Base-by-base conservation (phyloP, 2,888 invertebrate species). In the Xestia xanthographa region DNA sequence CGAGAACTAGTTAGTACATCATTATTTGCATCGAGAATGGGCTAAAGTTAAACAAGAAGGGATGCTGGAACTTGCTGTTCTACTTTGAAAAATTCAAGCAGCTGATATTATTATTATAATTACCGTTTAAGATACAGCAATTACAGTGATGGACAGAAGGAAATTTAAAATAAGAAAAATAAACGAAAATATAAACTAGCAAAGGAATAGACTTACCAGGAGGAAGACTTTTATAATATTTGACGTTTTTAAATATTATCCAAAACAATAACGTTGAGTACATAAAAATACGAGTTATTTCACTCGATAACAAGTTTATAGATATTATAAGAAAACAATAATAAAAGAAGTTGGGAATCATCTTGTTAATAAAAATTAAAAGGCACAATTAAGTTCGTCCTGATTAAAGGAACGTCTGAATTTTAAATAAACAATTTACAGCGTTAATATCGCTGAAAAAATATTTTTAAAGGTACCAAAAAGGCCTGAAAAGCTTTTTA, bases 151-250 rank as follows among this genome's bases (percentile, higher is more conserved):
- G 1, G 17, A 29, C 29, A 20, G 1, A 29, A 29, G 20, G 17
- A 29, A 58, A 58, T 8, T 17, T 17, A 8, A 58, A 8, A 29
- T 8, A 8, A 6, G 17, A 58, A 8, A 58, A 58, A 17, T 6
- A 14, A 26, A 58, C 6, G 8, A 29, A 58, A 34, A 34, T 20
- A 20, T 4, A 20, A 60, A 34, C 20, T 34, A 34, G 58, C 9
- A 20, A n/a, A n/a, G n/a, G n/a, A n/a, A 60, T 20, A 9, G 9
- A 63, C 90, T 89, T 83, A 90, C 90, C 90, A 48, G 89, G 89
- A 2, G 90, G 90, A 62, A 90, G 89, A 17, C 26, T 82, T 80
- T 72, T 83, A 65, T 87, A 83, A 73, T 83, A 83, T 48, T 63
- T 77, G 14, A 86, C 14, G 22, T 79, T 72, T 62, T 77, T 84